phyloP scores from a whole-genome alignment of 2,797 vertebrate species.

The Paguma larvata region DNA sequence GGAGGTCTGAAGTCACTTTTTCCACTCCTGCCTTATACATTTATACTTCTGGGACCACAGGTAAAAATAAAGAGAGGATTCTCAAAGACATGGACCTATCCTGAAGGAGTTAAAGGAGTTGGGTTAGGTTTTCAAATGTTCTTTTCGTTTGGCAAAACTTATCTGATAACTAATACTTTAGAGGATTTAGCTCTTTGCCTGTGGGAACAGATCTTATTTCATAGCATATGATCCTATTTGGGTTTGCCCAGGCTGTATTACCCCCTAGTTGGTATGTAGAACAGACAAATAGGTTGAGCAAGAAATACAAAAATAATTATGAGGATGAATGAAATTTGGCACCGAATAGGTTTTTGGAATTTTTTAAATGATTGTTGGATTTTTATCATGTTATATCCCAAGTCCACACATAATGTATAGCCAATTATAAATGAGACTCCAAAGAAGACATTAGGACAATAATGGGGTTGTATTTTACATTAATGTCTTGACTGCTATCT shows the following conservation, averaged over 20 bases:
- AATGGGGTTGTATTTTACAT: background rate
- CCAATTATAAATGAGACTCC: background rate
- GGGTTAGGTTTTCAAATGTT: slow-evolving; percentile 44
- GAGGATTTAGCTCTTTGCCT: slow-evolving; percentile 56
- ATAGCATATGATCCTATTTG: background rate
- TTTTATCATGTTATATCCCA: background rate
- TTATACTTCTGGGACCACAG: slow-evolving; percentile 96
- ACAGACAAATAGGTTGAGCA: slow-evolving; percentile 26
- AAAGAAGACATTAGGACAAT: background rate
- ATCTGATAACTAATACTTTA: slow-evolving; percentile 50
- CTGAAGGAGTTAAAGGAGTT: slow-evolving; percentile 45
- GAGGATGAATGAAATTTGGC: slow-evolving; percentile 2
- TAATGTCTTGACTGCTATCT: background rate
- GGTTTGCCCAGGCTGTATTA: slow-evolving; percentile 18
- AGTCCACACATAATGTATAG: background rate
- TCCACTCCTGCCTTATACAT: slow-evolving; percentile 93
- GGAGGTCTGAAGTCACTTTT: slow-evolving; percentile 90
- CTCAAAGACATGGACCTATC: background rate
- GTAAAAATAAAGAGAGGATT: slow-evolving; percentile 83
- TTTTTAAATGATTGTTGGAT: slow-evolving; percentile 30
- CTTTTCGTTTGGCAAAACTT: slow-evolving; percentile 53
- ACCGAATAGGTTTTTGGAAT: background rate
- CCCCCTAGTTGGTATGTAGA: background rate
- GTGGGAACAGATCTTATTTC: slow-evolving; percentile 67
- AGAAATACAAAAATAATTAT: slow-evolving; percentile 29